These are phyloP conservation scores for Phrynocephalus vlangalii DNA, from an alignment of 2,797 vertebrate genomes.

Conservation along the genomic window DNA sequence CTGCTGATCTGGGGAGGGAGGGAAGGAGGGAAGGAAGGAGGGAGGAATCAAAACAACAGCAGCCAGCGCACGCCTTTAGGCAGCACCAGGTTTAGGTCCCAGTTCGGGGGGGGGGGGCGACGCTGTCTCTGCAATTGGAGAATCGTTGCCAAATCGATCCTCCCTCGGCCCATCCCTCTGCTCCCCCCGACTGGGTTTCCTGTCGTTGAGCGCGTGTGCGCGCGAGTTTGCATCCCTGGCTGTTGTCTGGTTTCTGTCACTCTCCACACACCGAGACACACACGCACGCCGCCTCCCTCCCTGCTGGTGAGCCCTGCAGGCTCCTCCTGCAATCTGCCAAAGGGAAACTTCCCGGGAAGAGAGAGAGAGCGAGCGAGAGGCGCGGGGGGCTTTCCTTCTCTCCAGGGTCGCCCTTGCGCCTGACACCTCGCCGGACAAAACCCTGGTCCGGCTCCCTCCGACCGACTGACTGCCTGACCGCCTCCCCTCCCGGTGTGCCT, in stretches of 20 bases:
- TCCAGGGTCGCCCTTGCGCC: constrained; percentile 29
- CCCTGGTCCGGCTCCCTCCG: neutral
- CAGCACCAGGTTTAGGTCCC: neutral
- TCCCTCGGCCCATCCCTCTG: neutral
- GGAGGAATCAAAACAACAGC: neutral
- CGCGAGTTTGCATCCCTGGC: neutral
- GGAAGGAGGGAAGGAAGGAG: too few species aligned
- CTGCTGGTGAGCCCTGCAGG: constrained; percentile 5
- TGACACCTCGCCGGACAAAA: neutral
- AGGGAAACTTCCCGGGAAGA: constrained; percentile 40
- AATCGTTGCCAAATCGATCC: constrained; percentile 22
- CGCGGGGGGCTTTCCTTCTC: neutral
- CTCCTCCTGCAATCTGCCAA: constrained; percentile 29
- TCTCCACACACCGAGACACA: too few species aligned
- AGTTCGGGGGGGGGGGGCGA: neutral
- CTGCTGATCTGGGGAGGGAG: constrained; percentile 7
- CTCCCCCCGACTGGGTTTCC: neutral
- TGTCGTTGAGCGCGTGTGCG: neutral
- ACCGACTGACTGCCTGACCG: neutral
- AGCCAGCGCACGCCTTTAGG: too few species aligned
- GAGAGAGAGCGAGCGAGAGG: neutral
- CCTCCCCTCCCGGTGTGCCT: neutral
- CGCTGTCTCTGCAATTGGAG: constrained; percentile 25
- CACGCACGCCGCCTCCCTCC: neutral
- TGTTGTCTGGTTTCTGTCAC: neutral